A percentile compares a stretch with the other conserved stretches of the same genome.
These are phyloP conservation scores for Okamejei kenojei DNA, from an alignment of 2,797 vertebrate genomes.

Conservation along the genomic window DNA sequence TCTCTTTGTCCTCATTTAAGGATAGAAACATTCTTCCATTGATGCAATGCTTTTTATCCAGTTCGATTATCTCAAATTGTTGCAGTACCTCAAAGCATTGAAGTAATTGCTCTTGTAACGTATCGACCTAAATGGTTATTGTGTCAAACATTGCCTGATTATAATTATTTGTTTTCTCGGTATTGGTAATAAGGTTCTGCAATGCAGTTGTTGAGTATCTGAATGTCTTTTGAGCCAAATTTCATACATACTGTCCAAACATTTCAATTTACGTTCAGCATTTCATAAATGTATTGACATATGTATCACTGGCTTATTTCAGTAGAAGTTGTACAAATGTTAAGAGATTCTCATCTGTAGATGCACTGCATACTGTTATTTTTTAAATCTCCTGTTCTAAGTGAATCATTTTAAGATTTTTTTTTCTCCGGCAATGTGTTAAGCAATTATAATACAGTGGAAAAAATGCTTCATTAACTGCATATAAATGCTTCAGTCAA, in stretches of 20 bases:
- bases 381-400: not conserved
- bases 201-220: not conserved
- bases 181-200: not conserved
- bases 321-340: not conserved
- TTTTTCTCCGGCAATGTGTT: not conserved
- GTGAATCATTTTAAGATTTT: conserved; percentile 6
- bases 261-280: not conserved
- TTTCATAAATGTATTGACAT: not conserved
- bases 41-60: not conserved
- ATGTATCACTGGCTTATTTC: not conserved
- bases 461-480: not conserved
- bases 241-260: no score
- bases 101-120: not conserved
- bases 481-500: conserved; percentile 20
- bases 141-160: not conserved
- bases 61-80: not conserved
- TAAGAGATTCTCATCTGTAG: not conserved
- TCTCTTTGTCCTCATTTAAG: not conserved
- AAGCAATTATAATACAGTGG: conserved; percentile 20
- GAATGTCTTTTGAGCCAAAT: not conserved
- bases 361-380: not conserved
- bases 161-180: not conserved
- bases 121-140: not conserved
- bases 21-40: not conserved
- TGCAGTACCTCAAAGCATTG: not conserved